Conservation (phyloP, 2,888 invertebrate genomes). For the Zhuqinia jingwanae region DNA sequence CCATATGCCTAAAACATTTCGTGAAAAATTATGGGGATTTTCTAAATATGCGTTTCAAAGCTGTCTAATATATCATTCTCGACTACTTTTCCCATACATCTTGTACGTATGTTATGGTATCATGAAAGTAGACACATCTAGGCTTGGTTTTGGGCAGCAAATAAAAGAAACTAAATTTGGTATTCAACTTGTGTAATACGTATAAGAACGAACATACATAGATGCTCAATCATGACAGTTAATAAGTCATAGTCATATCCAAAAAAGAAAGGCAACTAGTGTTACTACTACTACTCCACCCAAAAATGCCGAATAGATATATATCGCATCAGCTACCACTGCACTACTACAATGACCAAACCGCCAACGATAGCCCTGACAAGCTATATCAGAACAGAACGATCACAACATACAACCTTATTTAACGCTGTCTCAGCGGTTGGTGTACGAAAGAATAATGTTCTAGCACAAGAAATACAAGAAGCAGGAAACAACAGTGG, state of each 20-base stretch:
- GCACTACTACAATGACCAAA: neutral
- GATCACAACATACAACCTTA: neutral
- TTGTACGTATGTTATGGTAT: neutral
- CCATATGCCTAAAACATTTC: too few species aligned
- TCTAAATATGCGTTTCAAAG: neutral
- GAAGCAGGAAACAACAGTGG: neutral
- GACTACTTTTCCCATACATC: neutral
- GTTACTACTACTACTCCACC: neutral
- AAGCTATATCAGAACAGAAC: neutral
- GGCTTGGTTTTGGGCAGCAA: too few species aligned
- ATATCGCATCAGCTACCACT: too few species aligned
- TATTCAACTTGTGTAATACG: too few species aligned
- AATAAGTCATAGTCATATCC: neutral
- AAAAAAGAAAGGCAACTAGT: conserved; percentile 24
- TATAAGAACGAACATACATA: too few species aligned
- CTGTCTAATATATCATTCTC: conserved; percentile 25
- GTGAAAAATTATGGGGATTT: neutral
- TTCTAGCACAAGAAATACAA: neutral
- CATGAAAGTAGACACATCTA: too few species aligned
- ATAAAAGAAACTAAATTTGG: too few species aligned
- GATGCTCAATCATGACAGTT: conserved; percentile 30
- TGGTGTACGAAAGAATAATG: conserved; percentile 32
- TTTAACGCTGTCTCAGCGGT: conserved; percentile 5
- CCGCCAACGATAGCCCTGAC: too few species aligned
- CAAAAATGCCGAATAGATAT: neutral